Evolutionary conservation across 2,888 invertebrate species (phyloP).

Genomic region (Doris montereyensis): DNA sequence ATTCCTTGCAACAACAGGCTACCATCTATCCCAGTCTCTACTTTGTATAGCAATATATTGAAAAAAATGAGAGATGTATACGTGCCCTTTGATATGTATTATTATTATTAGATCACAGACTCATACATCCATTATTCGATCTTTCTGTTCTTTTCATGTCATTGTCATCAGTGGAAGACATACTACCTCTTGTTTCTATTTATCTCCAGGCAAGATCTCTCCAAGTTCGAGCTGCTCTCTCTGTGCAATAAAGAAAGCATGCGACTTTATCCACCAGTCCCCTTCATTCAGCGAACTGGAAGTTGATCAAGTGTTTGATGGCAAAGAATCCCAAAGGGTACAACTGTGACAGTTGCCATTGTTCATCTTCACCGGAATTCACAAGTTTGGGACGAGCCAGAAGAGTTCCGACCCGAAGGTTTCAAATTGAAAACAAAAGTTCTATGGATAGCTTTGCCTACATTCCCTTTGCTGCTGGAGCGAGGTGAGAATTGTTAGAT

Average conservation of each 20-base stretch:
- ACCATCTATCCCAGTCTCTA: too few species aligned
- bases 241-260: constrained; percentile 62
- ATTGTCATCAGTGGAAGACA: too few species aligned
- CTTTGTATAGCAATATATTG: too few species aligned
- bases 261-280: constrained; percentile 58
- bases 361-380: constrained; percentile 58
- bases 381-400: constrained; percentile 56
- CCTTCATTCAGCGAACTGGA: constrained; percentile 51
- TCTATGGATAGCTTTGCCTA: constrained; percentile 55
- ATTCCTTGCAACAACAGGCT: too few species aligned
- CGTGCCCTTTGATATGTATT: too few species aligned
- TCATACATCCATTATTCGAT: too few species aligned
- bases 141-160: too few species aligned
- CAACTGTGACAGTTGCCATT: constrained; percentile 48
- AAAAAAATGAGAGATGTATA: too few species aligned
- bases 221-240: constrained; percentile 53
- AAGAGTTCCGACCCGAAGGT: constrained; percentile 58
- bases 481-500: too few species aligned
- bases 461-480: constrained; percentile 61
- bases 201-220: constrained; percentile 61
- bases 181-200: too few species aligned
- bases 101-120: too few species aligned
- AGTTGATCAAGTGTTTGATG: constrained; percentile 53
- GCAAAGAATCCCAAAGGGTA: constrained; percentile 52
- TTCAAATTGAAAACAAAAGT: constrained; percentile 50